Conservation (phyloP, 2,113 vertebrate species). For the Fregata magnificens region DNA sequence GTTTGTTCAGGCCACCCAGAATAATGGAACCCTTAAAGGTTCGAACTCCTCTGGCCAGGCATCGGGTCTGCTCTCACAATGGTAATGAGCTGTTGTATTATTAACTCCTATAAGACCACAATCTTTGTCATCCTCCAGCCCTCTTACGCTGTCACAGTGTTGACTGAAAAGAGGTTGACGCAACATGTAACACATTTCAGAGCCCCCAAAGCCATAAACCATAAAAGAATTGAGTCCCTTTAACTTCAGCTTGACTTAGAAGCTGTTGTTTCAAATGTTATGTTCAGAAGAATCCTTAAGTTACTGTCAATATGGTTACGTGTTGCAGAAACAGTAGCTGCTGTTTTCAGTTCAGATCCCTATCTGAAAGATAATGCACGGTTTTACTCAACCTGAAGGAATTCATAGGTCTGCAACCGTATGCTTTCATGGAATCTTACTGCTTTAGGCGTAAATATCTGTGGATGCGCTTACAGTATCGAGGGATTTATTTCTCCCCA, state of each 20-base stretch:
- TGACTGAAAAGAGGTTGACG: background rate
- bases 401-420: background rate
- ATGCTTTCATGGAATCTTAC: background rate
- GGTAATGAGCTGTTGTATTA: conserved; percentile 77
- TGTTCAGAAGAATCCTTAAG: background rate
- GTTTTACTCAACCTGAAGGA: background rate
- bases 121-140: background rate
- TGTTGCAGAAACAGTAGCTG: background rate
- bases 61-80: conserved; percentile 89
- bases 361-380: background rate
- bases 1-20: conserved; percentile 93
- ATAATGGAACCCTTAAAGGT: conserved; percentile 94
- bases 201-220: background rate
- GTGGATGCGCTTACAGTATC: background rate
- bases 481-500: background rate
- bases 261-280: background rate
- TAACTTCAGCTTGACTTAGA: background rate
- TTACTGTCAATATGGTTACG: background rate
- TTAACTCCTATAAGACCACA: background rate
- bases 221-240: background rate
- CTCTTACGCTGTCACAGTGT: fast-evolving
- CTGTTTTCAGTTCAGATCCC: background rate
- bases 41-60: conserved; percentile 88
- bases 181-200: background rate
- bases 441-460: background rate